Conservation (phyloP, 1,140 invertebrate genomes). For the Saccostrea glomerata region DNA sequence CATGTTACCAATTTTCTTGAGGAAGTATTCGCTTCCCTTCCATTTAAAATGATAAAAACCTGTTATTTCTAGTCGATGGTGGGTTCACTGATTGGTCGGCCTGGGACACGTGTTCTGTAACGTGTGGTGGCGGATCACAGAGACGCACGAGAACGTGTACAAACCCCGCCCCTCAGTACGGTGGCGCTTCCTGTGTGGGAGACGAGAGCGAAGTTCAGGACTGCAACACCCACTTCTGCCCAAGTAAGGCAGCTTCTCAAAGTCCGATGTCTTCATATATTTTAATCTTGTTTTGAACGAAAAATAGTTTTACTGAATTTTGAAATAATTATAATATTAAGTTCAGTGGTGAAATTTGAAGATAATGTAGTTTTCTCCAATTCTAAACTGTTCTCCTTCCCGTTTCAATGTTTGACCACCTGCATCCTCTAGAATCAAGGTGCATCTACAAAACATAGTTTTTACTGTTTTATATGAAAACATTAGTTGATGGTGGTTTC, state of each 20-base stretch:
- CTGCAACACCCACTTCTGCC: constrained; percentile 31
- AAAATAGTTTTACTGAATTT: no score
- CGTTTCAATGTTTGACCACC: no score
- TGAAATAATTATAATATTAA: no score
- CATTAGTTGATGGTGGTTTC: constrained; percentile 63
- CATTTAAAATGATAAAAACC: no score
- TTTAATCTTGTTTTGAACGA: no score
- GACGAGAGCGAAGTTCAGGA: not conserved
- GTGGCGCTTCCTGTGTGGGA: constrained; percentile 62
- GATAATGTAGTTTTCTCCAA: no score
- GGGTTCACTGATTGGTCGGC: constrained; percentile 56
- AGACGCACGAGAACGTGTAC: constrained; percentile 57
- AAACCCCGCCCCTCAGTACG: constrained; percentile 60
- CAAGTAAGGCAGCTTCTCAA: not conserved
- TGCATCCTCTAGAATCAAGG: no score
- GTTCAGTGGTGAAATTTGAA: no score
- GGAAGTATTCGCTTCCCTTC: not conserved
- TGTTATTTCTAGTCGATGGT: constrained; percentile 53
- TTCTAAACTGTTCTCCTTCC: no score
- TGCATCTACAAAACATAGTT: no score
- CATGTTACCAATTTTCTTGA: not conserved
- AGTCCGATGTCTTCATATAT: not conserved
- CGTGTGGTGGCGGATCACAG: constrained; percentile 61
- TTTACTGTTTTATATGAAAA: not conserved
- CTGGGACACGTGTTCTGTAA: not conserved